Percentiles rank a stretch among this genome's conserved stretches.
Conservation (phyloP, 2,113 vertebrate species). For the Eptesicus fuscus region DNA sequence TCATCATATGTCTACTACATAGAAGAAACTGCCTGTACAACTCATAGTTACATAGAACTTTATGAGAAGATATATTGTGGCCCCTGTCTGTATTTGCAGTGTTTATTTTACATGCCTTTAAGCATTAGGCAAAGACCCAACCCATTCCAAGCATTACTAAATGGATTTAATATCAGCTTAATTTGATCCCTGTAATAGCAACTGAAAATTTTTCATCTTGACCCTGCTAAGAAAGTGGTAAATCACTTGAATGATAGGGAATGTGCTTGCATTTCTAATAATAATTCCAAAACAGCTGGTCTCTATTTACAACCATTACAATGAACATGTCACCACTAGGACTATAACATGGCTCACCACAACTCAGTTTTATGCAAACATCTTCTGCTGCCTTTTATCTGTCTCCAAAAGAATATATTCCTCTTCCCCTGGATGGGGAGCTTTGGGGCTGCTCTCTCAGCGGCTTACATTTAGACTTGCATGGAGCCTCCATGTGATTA, state of each 20-base stretch:
- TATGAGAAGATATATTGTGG: neutral
- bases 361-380: neutral
- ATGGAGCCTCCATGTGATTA: neutral
- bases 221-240: slow-evolving; percentile 43
- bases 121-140: slow-evolving; percentile 43
- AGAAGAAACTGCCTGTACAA: slow-evolving; percentile 4
- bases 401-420: slow-evolving; percentile 29
- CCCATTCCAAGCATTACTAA: slow-evolving; percentile 49
- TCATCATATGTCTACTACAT: neutral
- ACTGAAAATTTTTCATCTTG: slow-evolving; percentile 60
- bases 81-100: neutral
- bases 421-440: neutral
- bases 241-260: slow-evolving; percentile 45
- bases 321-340: neutral
- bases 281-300: slow-evolving; percentile 41
- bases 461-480: neutral
- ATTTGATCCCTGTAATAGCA: slow-evolving; percentile 62
- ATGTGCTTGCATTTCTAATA: slow-evolving; percentile 26
- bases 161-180: slow-evolving; percentile 56
- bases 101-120: slow-evolving; percentile 54
- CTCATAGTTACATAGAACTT: slow-evolving; percentile 22
- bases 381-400: neutral
- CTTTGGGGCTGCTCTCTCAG: neutral
- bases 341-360: neutral
- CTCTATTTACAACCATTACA: neutral